phyloP scores from a whole-genome alignment of 2,797 vertebrate species.

The Tympanoctomys barrerae region DNA sequence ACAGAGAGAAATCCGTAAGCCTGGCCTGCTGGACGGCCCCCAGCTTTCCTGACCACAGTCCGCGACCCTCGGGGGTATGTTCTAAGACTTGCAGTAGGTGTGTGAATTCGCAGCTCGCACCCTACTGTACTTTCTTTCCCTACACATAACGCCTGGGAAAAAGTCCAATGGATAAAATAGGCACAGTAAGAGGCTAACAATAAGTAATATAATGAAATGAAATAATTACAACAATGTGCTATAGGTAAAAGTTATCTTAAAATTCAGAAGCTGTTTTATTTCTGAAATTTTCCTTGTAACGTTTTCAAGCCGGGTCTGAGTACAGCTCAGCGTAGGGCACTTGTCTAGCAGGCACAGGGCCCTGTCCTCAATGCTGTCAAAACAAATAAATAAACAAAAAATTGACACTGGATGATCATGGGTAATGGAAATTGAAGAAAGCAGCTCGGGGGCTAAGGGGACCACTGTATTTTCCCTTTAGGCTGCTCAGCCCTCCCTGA shows the following conservation, averaged over 20 bases:
- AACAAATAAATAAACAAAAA: background rate
- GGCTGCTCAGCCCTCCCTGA: background rate
- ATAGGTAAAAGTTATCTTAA: background rate
- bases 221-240: background rate
- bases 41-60: background rate
- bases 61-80: background rate
- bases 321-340: background rate
- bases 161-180: conserved; percentile 1
- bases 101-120: too few species aligned
- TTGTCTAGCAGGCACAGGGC: background rate
- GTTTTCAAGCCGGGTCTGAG: background rate
- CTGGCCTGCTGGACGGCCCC: rapidly evolving
- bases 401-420: background rate
- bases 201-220: background rate
- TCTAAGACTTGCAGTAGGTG: background rate
- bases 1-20: background rate
- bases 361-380: background rate
- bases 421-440: background rate
- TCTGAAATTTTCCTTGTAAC: background rate
- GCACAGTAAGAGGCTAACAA: background rate
- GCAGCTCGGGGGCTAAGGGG: background rate
- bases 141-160: background rate
- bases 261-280: background rate
- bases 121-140: background rate
- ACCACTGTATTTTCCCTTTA: background rate